These are phyloP conservation scores for Rhinolophus sinicus DNA, from an alignment of 2,113 vertebrate species.

Conservation along the genomic window DNA sequence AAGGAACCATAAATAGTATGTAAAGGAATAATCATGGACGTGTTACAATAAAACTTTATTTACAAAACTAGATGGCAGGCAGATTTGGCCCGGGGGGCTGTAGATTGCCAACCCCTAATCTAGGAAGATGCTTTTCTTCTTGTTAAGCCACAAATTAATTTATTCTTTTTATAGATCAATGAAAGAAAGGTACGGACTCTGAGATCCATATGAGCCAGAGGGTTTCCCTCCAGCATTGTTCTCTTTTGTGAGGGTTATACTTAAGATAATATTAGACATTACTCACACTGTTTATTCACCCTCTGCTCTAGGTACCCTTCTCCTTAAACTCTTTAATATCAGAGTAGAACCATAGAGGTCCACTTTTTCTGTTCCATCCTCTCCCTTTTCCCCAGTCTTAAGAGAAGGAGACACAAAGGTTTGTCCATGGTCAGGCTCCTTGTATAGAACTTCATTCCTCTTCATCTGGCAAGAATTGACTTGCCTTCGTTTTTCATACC, in stretches of 20 bases:
- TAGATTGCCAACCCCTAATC: background rate
- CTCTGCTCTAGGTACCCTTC: background rate
- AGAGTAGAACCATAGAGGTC: background rate
- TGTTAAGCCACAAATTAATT: constrained; percentile 12
- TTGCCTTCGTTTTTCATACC: background rate
- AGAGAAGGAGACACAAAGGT: background rate
- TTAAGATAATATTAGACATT: background rate
- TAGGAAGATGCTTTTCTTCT: constrained; percentile 41
- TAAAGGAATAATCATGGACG: background rate
- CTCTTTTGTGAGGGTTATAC: background rate
- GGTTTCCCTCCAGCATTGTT: background rate
- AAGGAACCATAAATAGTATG: background rate
- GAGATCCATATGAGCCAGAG: background rate
- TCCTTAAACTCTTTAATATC: background rate
- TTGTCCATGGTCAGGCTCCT: background rate
- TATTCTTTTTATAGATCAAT: background rate
- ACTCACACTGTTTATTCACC: background rate
- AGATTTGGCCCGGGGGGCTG: background rate
- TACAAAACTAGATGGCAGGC: background rate
- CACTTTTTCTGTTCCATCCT: background rate
- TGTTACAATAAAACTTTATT: constrained; percentile 6
- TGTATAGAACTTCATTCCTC: background rate
- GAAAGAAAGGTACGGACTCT: background rate
- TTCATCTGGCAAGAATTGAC: background rate
- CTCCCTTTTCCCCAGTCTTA: background rate